A percentile compares a stretch with the other conserved stretches of the same genome.
Conservation (phyloP, 2,797 vertebrate species). For the Ambastaia sidthimunki region DNA sequence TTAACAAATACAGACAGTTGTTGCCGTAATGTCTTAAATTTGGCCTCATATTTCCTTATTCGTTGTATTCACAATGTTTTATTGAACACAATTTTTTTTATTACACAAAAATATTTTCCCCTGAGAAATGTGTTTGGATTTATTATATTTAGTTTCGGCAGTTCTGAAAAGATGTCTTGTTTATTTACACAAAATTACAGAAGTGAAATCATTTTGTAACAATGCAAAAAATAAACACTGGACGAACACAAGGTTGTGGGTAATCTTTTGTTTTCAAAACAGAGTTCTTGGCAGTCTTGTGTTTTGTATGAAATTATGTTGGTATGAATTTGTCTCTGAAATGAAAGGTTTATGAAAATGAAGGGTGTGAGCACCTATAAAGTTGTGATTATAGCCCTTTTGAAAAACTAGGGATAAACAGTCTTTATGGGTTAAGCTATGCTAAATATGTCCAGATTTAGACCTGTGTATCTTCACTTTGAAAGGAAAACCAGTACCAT, state of each 20-base stretch:
- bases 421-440: constrained; percentile 9
- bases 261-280: constrained; percentile 5
- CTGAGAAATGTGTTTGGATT: neutral
- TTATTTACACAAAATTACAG: neutral
- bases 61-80: neutral
- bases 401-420: constrained; percentile 15
- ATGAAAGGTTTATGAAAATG: constrained; percentile 39
- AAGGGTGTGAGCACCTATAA: neutral
- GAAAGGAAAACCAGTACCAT: constrained; percentile 29
- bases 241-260: constrained; percentile 12
- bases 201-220: constrained; percentile 29
- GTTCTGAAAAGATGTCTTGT: neutral
- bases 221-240: constrained; percentile 45
- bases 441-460: constrained; percentile 23
- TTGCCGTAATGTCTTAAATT: neutral
- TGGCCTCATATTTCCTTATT: neutral
- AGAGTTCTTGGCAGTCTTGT: neutral
- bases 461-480: constrained; percentile 10
- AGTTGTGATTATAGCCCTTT: constrained; percentile 25
- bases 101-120: neutral
- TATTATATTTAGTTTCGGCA: constrained; percentile 1
- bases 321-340: constrained; percentile 18
- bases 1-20: constrained; percentile 7
- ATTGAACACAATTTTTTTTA: neutral
- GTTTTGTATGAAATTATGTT: constrained; percentile 6